Percentiles rank a stretch among this genome's conserved stretches.
These are phyloP conservation scores for Anodontia alba DNA, from an alignment of 2,888 invertebrate species.

Conservation along the genomic window DNA sequence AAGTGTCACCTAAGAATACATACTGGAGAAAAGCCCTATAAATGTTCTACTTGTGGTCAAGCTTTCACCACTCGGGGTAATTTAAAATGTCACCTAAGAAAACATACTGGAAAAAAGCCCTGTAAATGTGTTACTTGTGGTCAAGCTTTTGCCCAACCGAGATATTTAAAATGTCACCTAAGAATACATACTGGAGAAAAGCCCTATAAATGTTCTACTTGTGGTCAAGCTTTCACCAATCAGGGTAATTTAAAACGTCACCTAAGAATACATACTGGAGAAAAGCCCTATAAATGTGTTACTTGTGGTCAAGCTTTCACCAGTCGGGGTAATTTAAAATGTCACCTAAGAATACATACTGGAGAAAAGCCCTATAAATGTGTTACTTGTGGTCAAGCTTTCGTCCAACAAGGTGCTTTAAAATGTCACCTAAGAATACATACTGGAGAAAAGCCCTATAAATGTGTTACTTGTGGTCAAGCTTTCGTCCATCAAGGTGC, in stretches of 20 bases:
- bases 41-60: neutral
- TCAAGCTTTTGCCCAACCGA: too few species aligned
- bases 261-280: neutral
- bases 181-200: too few species aligned
- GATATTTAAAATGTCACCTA: too few species aligned
- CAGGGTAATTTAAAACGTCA: neutral
- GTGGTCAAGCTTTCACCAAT: neutral
- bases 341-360: neutral
- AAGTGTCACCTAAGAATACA: neutral
- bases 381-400: neutral
- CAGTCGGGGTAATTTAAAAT: neutral
- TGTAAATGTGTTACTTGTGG: too few species aligned
- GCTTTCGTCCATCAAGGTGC: neutral
- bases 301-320: neutral
- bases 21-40: neutral
- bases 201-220: neutral
- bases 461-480: neutral
- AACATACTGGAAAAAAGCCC: neutral
- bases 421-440: neutral
- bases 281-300: neutral
- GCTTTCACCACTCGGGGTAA: neutral
- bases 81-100: neutral
- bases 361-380: neutral
- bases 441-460: neutral
- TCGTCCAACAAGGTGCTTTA: neutral